Base-by-base conservation (phyloP, 1,140 invertebrate genomes). In the Zelostemma sp. region DNA sequence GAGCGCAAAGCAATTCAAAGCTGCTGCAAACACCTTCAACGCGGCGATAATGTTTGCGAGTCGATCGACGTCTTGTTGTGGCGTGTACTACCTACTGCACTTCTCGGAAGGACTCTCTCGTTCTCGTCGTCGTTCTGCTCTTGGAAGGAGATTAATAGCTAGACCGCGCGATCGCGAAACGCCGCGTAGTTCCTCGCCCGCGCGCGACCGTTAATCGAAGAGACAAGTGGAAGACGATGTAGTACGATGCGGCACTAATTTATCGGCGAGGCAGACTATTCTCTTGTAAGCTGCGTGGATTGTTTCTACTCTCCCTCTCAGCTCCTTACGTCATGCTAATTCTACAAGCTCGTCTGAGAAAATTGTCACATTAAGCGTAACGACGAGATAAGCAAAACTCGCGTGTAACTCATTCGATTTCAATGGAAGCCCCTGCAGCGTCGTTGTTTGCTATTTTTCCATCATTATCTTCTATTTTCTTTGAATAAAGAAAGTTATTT, bases 211-310 rank as follows among this genome's bases (percentile, higher is more conserved):
- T 48, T 57, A 57, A 57, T 48, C 54, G 31, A 48, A 57, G 43
- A 57, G 31, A 57, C 54, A 47, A 57, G 54, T 57, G 51, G 51
- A 55, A 43, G 38, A 55, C 51, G 51, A 19, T 40, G 43, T 48
- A 18, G 43, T 40, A 40, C 45, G 12, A 57, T 18, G 45, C 31
- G 17, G 18, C 16, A 48, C 43, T 48, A 48, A 47, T 57, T 57
- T 57, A 57, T 57, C 17, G 54, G 41, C 31, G 6, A 48, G 41
- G 35, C 50, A 0, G 38, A 11, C 46, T 28, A 48, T 48, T 48
- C 46, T 14, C 19, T 28, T 48, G 46, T 48, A 48, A 28, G 19
- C 43, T 46, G 18, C 18, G 43, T 18, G 16, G 17, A 46, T 46
- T 46, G 18, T 46, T 46, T 19, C 18, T 46, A 12, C n/a, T n/a